Base-by-base conservation (phyloP, 2,888 invertebrate species). In the Diarsia rubi region DNA sequence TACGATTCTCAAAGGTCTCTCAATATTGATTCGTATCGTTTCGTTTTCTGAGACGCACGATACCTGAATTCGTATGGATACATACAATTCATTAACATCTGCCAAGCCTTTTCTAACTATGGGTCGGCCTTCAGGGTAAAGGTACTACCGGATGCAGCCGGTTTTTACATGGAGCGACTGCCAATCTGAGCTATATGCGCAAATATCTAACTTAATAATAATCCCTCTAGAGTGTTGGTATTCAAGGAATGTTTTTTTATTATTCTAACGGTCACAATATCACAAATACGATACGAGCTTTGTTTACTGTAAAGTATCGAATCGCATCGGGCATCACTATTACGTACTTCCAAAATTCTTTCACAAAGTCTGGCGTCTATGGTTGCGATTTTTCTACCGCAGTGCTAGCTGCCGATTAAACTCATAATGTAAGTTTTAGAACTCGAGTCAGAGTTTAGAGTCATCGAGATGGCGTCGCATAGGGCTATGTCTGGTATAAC, bases 371-470 rank as follows among this genome's bases (percentile, higher is more conserved):
- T 73, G 52, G 52, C 3, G 16, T 16, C 47, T 49, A 64, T 68
- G 11, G 52, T 16, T 31, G 59, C 37, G 31, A 77, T 82, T 77
- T 77, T 69, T 65, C 64, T 31, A 52, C 82, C 68, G 8, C 54
- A 76, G 27, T 52, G 44, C 49, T 45, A 67, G 12, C 54, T 24
- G 47, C 19, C 42, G 31, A 79, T 79, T 69, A 82, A 77, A 82
- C 52, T 54, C 24, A 27, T 89, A 89, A 90, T 89, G 86, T 83
- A 77, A 86, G 85, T 90, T 89, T 90, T 82, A 84, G 87, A 90
- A 88, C 69, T 69, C 47, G 47, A 54, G 65, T 69, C 79, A 82
- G 82, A 69, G n/a, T 54, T n/a, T n/a, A n/a, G 64, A 47, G 54
- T 47, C 52, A 68, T 47, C 24, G 42, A 76, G 65, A 79, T 77